Base-by-base conservation (phyloP, 2,888 invertebrate genomes). In the Cacoxenus indagator region DNA sequence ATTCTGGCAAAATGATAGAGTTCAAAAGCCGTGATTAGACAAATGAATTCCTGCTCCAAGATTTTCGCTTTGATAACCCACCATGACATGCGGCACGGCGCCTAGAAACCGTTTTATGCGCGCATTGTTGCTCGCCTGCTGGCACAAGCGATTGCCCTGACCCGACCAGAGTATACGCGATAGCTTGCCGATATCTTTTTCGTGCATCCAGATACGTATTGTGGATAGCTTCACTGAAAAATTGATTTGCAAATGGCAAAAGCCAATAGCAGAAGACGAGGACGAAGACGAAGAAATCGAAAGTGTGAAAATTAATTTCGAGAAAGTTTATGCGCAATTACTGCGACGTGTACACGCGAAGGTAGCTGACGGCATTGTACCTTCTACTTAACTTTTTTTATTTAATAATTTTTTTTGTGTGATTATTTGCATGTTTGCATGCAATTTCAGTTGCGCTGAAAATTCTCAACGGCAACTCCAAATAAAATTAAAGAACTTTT, bases 161-260 rank as follows among this genome's bases (percentile, higher is more conserved):
- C 97, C 97, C 82, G 95, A 95, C 94, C 96, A 95, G 65, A 97
- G 91, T 4, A 96, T 94, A 83, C 94, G 93, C 88, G 96, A 96
- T 78, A 97, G 89, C 77, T 94, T 93, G 64, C 92, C 92, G 86
- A 97, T 91, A 88, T 97, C 96, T 87, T 95, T 92, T 88, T 97
- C 96, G 87, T 97, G 96, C 81, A 97, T 96, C 97, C 97, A 98
- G 90, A 97, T 97, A 77, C 97, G 91, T 75, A 98, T 96, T 85
- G 96, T 96, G 75, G 96, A 94, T 69, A 94, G 92, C 82, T 93
- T 95, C 81, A 95, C 92, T 84, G 93, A 93, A 85, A 94, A 89
- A 86, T 91, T 95, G 94, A 88, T 82, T 77, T 27, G 48, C 64
- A 68, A 69, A 65, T 5, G 62, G 64, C 24, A 51, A 65, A n/a